Evolutionary conservation across 2,888 invertebrate genomes (phyloP).

Genomic region (Mimachlamys varia): DNA sequence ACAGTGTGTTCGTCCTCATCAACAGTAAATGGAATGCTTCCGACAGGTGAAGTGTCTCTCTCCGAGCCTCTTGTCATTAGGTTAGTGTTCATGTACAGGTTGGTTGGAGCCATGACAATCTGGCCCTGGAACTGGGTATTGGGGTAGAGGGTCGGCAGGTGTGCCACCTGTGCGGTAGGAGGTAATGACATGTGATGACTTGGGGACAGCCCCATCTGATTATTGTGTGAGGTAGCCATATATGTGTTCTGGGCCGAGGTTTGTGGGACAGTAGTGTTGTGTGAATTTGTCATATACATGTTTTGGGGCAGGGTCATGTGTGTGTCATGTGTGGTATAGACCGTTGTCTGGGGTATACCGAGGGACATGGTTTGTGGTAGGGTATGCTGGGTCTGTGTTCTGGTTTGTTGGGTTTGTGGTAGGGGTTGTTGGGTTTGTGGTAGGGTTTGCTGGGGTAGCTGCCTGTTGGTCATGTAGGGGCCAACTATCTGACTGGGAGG

Average conservation of each 20-base stretch:
- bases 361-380: background rate
- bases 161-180: background rate
- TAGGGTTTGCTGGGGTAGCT: background rate
- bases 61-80: background rate
- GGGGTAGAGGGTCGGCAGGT: background rate
- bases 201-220: background rate
- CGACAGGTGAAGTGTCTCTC: background rate
- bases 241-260: background rate
- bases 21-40: conserved; percentile 11
- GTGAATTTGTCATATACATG: background rate
- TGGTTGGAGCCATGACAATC: background rate
- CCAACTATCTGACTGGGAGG: background rate
- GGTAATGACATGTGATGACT: background rate
- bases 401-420: too few species aligned
- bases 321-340: background rate
- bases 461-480: background rate
- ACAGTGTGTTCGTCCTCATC: background rate
- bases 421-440: too few species aligned
- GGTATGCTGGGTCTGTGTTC: background rate
- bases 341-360: background rate
- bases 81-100: background rate
- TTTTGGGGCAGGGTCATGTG: background rate
- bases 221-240: background rate
- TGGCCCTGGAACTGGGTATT: conserved; percentile 6
- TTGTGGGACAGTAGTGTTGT: background rate